A percentile compares a stretch with the other conserved stretches of the same genome.
phyloP scores from a whole-genome alignment of 2,888 invertebrate genomes.

The Smittia sp. region DNA sequence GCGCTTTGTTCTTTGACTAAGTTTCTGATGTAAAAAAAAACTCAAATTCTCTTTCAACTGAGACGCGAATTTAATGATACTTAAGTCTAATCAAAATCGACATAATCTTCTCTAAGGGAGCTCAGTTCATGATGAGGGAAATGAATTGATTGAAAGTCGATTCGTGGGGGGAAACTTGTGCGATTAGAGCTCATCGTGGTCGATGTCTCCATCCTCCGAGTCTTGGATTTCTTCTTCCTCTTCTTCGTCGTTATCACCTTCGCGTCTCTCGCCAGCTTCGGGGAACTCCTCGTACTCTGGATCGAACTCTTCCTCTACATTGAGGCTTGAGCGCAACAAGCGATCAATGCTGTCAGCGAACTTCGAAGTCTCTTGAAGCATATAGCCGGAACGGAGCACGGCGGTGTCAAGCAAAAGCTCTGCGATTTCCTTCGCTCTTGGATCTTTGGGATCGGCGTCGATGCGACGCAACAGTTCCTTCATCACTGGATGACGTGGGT shows the following conservation, averaged over 20 bases:
- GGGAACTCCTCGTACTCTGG: conserved; percentile 53
- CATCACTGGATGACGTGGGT: conserved; percentile 94
- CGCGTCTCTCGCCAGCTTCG: conserved; percentile 49
- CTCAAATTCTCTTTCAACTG: background rate
- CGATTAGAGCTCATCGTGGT: conserved; percentile 64
- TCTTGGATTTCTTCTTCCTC: conserved; percentile 51
- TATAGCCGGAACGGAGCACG: conserved; percentile 90
- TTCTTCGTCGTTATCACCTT: conserved; percentile 53
- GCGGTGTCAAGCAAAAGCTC: conserved; percentile 89
- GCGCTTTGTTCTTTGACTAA: conserved; percentile 8
- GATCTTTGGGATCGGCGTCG: conserved; percentile 71
- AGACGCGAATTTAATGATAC: background rate
- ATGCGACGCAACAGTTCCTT: conserved; percentile 85
- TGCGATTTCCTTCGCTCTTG: conserved; percentile 78
- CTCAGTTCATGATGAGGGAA: conserved; percentile 7
- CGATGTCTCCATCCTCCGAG: conserved; percentile 52
- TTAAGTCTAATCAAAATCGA: background rate
- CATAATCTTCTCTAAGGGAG: background rate
- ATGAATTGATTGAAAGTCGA: background rate
- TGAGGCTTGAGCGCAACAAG: conserved; percentile 79
- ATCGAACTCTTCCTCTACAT: conserved; percentile 68
- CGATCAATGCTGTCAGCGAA: conserved; percentile 89
- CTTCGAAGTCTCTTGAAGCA: conserved; percentile 78
- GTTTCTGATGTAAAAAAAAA: background rate
- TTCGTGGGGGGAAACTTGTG: background rate